Evolutionary conservation across 2,888 invertebrate genomes (phyloP).

Genomic region (Spilarctia lutea): DNA sequence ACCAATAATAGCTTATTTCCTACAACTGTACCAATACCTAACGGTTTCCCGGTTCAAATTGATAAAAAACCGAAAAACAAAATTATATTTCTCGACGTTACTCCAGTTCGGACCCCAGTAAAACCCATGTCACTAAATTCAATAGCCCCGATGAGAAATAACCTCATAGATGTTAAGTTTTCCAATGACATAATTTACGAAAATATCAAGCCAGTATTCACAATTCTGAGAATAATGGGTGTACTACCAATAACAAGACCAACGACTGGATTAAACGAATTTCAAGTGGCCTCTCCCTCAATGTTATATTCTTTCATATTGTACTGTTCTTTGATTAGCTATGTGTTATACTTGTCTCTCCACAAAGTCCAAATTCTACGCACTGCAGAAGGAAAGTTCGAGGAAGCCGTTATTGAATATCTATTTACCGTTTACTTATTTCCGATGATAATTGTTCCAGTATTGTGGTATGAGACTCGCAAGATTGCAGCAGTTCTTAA

Average conservation of each 20-base stretch:
- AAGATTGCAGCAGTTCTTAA: constrained; percentile 88
- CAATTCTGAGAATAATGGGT: constrained; percentile 84
- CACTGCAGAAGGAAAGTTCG: constrained; percentile 89
- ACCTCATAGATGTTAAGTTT: constrained; percentile 67
- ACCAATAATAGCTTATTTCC: constrained; percentile 66
- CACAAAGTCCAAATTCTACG: constrained; percentile 88
- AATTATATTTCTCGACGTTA: constrained; percentile 76
- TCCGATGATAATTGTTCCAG: constrained; percentile 88
- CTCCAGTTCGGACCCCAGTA: constrained; percentile 70
- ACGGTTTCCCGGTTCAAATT: constrained; percentile 70
- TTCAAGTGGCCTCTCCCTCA: constrained; percentile 81
- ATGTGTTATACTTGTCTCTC: constrained; percentile 87
- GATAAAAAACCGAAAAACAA: constrained; percentile 67
- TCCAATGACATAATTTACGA: constrained; percentile 78
- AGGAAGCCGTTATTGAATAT: constrained; percentile 92
- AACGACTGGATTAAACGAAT: constrained; percentile 80
- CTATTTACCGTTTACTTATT: constrained; percentile 91
- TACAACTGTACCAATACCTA: constrained; percentile 63
- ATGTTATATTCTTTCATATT: constrained; percentile 87
- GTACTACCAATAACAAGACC: constrained; percentile 87
- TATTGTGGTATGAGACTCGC: constrained; percentile 89
- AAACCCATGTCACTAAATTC: constrained; percentile 67
- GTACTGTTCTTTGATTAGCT: constrained; percentile 81
- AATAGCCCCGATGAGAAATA: constrained; percentile 70
- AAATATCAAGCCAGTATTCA: constrained; percentile 81